These are phyloP conservation scores for Streptopelia turtur DNA, from an alignment of 2,797 vertebrate species.

Conservation along the genomic window DNA sequence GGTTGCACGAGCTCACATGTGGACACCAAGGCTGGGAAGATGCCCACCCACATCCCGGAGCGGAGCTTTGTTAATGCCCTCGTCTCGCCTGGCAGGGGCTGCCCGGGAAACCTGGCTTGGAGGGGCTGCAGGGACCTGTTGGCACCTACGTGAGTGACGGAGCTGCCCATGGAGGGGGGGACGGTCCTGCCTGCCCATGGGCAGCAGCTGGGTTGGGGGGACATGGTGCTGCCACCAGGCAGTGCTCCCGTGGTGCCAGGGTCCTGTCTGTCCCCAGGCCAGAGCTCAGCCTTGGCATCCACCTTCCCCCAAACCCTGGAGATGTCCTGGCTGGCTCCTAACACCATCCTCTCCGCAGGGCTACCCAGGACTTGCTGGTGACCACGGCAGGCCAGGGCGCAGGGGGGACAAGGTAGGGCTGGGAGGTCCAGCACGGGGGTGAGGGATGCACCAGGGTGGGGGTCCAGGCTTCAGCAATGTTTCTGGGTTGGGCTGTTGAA, in stretches of 20 bases:
- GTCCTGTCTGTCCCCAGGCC: background rate
- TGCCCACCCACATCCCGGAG: fast-evolving
- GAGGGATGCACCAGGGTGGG: background rate
- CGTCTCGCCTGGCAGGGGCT: conserved; percentile 79
- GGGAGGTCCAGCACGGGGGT: background rate
- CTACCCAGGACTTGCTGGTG: conserved; percentile 80
- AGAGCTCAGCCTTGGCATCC: background rate
- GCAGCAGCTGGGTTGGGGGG: fast-evolving
- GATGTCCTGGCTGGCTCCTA: background rate
- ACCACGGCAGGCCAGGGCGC: conserved; percentile 81
- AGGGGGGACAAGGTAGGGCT: conserved; percentile 82
- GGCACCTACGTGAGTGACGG: conserved; percentile 90
- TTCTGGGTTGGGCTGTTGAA: background rate
- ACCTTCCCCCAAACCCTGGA: background rate
- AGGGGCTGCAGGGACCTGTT: conserved; percentile 88
- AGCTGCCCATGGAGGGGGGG: fast-evolving
- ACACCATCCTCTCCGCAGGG: conserved; percentile 73
- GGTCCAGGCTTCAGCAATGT: background rate
- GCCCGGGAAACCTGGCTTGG: conserved; percentile 83
- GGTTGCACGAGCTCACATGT: fast-evolving
- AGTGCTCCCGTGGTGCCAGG: background rate
- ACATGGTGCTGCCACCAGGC: background rate
- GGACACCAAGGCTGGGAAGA: background rate
- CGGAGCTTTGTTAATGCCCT: fast-evolving
- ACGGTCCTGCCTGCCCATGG: too few species aligned